These are phyloP conservation scores for Brachymystax lenok DNA, from an alignment of 2,797 vertebrate species.

Conservation along the genomic window DNA sequence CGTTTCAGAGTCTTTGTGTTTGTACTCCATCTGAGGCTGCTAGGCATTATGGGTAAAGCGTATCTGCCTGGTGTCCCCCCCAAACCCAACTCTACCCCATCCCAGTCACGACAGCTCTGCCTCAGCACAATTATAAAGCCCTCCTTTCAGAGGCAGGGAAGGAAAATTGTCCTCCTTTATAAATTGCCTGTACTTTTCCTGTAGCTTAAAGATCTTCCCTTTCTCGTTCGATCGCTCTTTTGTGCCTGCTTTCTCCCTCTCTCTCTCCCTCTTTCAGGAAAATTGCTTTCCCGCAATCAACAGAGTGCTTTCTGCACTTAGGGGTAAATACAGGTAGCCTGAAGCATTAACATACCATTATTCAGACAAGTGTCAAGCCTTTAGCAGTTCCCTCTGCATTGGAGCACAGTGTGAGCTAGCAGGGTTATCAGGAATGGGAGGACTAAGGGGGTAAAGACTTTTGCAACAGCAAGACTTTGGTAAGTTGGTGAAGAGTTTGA, in stretches of 20 bases:
- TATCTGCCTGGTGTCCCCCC: conserved; percentile 44
- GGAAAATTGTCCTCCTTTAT: conserved; percentile 73
- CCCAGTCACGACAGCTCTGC: conserved; percentile 29
- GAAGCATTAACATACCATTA: conserved; percentile 80
- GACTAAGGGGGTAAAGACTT: conserved; percentile 27
- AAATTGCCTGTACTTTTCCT: conserved; percentile 73
- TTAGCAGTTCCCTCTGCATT: conserved; percentile 59
- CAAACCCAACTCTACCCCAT: neutral
- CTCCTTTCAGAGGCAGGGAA: conserved; percentile 71
- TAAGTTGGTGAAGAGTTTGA: conserved; percentile 25
- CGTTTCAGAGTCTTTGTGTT: neutral
- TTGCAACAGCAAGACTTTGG: conserved; percentile 21
- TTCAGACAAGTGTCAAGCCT: conserved; percentile 75
- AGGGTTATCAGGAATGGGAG: conserved; percentile 54
- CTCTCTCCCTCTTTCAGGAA: conserved; percentile 61
- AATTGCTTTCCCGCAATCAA: conserved; percentile 78
- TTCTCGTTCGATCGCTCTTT: conserved; percentile 65
- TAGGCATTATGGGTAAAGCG: conserved; percentile 41
- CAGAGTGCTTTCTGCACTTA: conserved; percentile 77
- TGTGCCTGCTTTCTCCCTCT: conserved; percentile 27
- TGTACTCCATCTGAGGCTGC: conserved; percentile 17
- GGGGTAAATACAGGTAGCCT: conserved; percentile 79
- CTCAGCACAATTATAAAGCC: conserved; percentile 68
- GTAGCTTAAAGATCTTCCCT: conserved; percentile 73
- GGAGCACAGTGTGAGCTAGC: conserved; percentile 58